A percentile compares a stretch with the other conserved stretches of the same genome.
Evolutionary conservation across 2,888 invertebrate species (phyloP).

Genomic region (Chrysotoxum bicinctum): DNA sequence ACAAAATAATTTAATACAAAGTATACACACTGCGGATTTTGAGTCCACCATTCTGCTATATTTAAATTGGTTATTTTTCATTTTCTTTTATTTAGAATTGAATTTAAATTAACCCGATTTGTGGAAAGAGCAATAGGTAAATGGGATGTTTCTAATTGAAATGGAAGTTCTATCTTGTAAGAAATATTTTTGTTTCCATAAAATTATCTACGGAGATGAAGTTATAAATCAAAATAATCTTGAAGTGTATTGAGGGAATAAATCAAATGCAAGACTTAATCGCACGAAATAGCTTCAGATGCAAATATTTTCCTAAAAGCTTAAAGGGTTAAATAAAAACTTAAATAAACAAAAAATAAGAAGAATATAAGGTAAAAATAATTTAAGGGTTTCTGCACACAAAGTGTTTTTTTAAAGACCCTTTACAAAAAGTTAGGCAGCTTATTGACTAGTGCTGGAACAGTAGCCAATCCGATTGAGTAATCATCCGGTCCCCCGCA

Average conservation of each 20-base stretch:
- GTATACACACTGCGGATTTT: slow-evolving; percentile 22
- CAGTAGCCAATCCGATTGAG: no score
- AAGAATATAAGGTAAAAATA: background rate
- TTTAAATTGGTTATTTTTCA: slow-evolving; percentile 14
- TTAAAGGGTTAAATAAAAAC: background rate
- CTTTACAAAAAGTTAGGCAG: no score
- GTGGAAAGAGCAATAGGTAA: background rate
- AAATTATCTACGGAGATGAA: background rate
- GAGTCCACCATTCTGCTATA: slow-evolving; percentile 35
- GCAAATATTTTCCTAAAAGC: background rate
- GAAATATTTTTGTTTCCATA: background rate
- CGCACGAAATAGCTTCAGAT: background rate
- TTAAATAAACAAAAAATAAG: background rate
- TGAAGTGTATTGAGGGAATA: background rate
- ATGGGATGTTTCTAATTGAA: background rate
- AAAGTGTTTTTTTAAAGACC: no score
- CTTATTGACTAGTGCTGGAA: no score
- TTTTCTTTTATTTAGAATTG: background rate
- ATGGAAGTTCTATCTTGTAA: background rate
- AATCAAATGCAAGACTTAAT: background rate
- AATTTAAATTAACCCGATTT: background rate
- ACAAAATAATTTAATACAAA: background rate
- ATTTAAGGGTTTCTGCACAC: background rate
- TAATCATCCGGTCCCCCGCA: no score
- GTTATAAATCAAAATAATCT: slow-evolving; percentile 40